Conservation (phyloP, 2,797 vertebrate species). For the Stomatorhinus walkeri region DNA sequence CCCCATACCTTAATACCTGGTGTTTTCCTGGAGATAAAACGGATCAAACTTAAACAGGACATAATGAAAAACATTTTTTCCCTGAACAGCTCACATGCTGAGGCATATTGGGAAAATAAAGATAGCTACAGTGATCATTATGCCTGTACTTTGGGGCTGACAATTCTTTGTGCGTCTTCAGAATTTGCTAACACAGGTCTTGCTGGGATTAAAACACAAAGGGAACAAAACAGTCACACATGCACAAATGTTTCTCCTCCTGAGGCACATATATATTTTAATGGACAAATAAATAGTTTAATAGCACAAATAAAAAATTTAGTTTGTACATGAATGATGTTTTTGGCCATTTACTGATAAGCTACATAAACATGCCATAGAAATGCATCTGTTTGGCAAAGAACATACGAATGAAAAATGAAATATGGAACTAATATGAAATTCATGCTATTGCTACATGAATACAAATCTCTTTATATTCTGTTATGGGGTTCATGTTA, state of each 20-base stretch:
- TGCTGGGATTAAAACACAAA: background rate
- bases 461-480: background rate
- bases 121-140: background rate
- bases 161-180: background rate
- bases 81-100: background rate
- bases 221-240: background rate
- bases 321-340: background rate
- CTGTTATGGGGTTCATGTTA: background rate
- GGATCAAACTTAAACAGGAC: background rate
- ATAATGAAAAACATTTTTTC: background rate
- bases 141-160: background rate
- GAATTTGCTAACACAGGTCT: background rate
- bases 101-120: background rate
- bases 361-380: background rate
- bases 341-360: background rate
- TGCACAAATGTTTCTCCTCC: background rate
- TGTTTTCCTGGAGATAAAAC: background rate
- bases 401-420: background rate
- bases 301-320: background rate
- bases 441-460: background rate
- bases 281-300: background rate
- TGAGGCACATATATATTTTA: background rate
- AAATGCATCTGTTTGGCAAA: background rate
- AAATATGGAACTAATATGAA: background rate
- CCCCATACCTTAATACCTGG: background rate